Conservation (phyloP, 2,113 vertebrate genomes). For the Channa maculata region DNA sequence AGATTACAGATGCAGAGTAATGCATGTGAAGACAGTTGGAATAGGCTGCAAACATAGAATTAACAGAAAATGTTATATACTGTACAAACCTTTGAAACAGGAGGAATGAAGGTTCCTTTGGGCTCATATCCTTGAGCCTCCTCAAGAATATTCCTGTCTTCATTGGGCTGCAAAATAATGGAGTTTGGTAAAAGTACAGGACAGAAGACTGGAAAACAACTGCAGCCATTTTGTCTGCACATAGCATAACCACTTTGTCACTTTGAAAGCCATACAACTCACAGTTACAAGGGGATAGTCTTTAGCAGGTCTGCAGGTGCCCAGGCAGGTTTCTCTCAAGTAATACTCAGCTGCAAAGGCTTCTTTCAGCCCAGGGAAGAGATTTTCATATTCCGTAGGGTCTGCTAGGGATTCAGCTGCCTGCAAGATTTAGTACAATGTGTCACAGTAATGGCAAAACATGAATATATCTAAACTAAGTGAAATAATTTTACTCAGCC, state of each 20-base stretch:
- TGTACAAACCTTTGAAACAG: constrained; percentile 77
- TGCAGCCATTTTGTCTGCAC: no score
- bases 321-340: constrained; percentile 86
- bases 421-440: constrained; percentile 40
- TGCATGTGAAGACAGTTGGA: no score
- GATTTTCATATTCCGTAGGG: constrained; percentile 97
- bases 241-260: background rate
- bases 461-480: background rate
- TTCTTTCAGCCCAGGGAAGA: constrained; percentile 96
- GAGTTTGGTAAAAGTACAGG: background rate
- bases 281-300: constrained; percentile 96
- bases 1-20: no score
- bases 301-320: constrained; percentile 86
- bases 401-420: constrained; percentile 97
- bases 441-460: background rate
- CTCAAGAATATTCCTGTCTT: constrained; percentile 95
- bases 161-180: constrained; percentile 87
- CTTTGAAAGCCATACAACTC: constrained; percentile 52
- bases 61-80: background rate
- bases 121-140: constrained; percentile 91
- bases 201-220: background rate
- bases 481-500: no score
- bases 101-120: constrained; percentile 71
- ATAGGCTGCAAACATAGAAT: no score
- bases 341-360: constrained; percentile 93